phyloP scores from a whole-genome alignment of 1,140 invertebrate species.

The Hylyphantes graminicola region DNA sequence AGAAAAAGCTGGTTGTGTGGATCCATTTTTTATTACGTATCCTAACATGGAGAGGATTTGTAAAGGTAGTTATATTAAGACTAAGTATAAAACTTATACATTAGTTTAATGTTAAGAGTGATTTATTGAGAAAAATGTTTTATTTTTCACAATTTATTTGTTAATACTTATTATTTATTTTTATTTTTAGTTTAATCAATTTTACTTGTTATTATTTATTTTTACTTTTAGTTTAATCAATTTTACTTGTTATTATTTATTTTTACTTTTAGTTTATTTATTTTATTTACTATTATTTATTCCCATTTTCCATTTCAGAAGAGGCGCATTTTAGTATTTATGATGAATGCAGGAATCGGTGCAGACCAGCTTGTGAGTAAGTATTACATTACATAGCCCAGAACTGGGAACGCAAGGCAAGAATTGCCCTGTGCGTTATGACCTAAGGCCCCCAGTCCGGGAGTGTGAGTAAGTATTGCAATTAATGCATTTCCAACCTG shows the following conservation, averaged over 20 bases:
- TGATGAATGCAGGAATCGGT: constrained; percentile 1
- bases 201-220: not conserved
- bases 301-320: not conserved
- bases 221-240: not conserved
- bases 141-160: too few species aligned
- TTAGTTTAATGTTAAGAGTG: too few species aligned
- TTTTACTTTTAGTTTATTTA: not conserved
- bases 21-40: constrained; percentile 34
- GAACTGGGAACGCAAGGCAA: too few species aligned
- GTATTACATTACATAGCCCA: too few species aligned
- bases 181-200: not conserved
- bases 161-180: too few species aligned
- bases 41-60: constrained; percentile 47
- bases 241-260: not conserved
- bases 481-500: too few species aligned
- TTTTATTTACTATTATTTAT: not conserved
- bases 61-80: not conserved
- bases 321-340: not conserved
- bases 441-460: too few species aligned
- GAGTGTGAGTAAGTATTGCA: constrained; percentile 21
- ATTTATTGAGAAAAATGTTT: too few species aligned
- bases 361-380: constrained; percentile 23
- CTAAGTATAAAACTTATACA: too few species aligned
- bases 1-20: constrained; percentile 11
- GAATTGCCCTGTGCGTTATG: too few species aligned